phyloP scores from a whole-genome alignment of 1,140 invertebrate genomes.

The Piezodorus guildinii region DNA sequence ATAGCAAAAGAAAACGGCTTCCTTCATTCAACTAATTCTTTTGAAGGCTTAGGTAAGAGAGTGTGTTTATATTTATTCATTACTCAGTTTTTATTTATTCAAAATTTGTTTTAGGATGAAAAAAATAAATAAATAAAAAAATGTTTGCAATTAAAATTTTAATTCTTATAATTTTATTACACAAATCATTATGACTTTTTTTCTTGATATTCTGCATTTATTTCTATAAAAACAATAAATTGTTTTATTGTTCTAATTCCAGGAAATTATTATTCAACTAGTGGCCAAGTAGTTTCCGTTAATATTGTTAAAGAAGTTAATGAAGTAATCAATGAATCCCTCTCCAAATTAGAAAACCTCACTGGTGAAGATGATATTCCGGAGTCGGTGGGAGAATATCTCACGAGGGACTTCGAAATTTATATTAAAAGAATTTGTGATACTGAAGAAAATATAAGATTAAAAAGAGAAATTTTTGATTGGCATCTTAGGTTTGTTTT shows the following conservation, averaged over 20 bases:
- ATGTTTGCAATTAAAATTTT: not conserved
- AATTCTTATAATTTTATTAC: not conserved
- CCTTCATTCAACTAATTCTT: conserved; percentile 35
- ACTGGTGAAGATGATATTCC: conserved; percentile 29
- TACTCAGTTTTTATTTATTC: not conserved
- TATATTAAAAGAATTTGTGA: conserved; percentile 35
- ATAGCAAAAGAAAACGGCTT: conserved; percentile 36
- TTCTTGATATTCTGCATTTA: not conserved
- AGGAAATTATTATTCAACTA: conserved; percentile 37
- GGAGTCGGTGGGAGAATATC: conserved; percentile 37
- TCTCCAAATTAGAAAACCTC: conserved; percentile 42
- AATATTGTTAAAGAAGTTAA: conserved; percentile 39
- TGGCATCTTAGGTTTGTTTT: conserved; percentile 42
- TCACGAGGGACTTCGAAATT: conserved; percentile 36
- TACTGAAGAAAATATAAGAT: conserved; percentile 28
- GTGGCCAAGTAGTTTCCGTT: conserved; percentile 37
- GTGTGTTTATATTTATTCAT: not conserved
- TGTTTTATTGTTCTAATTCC: conserved; percentile 1
- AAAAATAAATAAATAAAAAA: too few relatives aligned
- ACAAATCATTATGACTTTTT: not conserved
- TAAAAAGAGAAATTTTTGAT: conserved; percentile 43
- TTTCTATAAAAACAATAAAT: not conserved
- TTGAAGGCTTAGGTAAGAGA: conserved; percentile 39
- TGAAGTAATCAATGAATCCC: conserved; percentile 37
- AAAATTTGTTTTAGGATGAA: not conserved